Evolutionary conservation across 2,888 invertebrate species (phyloP), one percentile per base, ranked within the genome.

Genomic region (Ctena decussata): DNA sequence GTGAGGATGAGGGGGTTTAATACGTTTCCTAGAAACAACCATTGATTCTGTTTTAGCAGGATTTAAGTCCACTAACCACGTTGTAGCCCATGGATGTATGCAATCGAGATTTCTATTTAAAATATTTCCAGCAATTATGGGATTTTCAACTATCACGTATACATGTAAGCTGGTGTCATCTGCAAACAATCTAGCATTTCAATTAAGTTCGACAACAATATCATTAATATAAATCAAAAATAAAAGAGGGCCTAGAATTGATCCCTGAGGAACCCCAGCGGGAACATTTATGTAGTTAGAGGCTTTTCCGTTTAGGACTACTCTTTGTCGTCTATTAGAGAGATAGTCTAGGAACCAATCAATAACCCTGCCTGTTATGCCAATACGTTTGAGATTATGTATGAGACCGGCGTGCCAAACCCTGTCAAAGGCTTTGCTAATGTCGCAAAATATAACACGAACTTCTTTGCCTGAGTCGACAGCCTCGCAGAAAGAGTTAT

Each of bases 401-500:
- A 85, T n/a, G 21, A 85, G 74, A 0, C 73, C 82, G 11, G 27
- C 35, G 46, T 80, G 77, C 76, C 80, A 76, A 21, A 83, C 78
- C 57, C 74, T 76, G 65, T 86, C 86, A 72, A 86, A 84, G 2
- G 86, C 83, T 46, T 86, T 83, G n/a, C 74, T 77, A 12, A 84
- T 80, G 46, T 83, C 83, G 39, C 44, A 84, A 57, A 82, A 84
- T 24, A 84, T 65, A 27, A 79, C 73, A 65, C 82, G 30, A 2
- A 86, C 76, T 53, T 86, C 81, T 72, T 81, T 75, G 3, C 76
- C 81, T 32, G 27, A 12, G 53, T 84, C 81, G 0, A 86, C 18
- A 27, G 72, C 71, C 21, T 77, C 60, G 24, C 77, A 41, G 53
- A 82, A 77, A 0, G 57, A 44, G 69, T 82, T 15, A 49, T 81